Conservation (phyloP, 2,888 invertebrate species). For the Odontothrips loti region DNA sequence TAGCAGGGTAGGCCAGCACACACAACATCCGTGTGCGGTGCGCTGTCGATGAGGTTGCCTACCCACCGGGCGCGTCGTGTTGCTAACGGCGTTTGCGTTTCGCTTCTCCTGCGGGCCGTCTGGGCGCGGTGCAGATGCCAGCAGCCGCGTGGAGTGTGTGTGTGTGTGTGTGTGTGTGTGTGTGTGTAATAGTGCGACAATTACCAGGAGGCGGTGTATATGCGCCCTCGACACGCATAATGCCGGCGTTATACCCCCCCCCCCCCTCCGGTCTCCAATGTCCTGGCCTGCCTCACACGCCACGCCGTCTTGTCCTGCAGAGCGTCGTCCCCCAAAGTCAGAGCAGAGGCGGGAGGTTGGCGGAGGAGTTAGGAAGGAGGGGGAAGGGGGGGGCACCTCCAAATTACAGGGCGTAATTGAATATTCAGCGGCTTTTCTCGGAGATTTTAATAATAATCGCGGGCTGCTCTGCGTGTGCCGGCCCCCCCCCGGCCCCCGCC, state of each 20-base stretch:
- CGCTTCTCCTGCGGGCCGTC: background rate
- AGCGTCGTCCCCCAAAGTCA: background rate
- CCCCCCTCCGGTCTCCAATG: background rate
- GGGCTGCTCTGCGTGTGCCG: background rate
- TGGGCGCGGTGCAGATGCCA: too few relatives aligned
- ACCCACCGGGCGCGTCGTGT: background rate
- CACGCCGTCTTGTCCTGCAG: background rate
- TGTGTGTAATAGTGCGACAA: too few relatives aligned
- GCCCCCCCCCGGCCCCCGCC: background rate
- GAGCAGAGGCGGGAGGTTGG: background rate
- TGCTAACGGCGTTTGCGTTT: background rate
- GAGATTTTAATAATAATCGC: background rate
- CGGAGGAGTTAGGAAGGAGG: background rate
- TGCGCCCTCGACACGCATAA: too few relatives aligned
- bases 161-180: too few relatives aligned
- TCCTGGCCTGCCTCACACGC: background rate
- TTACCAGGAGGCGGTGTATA: too few relatives aligned
- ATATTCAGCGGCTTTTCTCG: constrained; percentile 1
- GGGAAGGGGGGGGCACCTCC: background rate
- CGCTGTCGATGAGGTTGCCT: background rate
- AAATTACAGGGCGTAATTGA: background rate
- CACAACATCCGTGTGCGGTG: too few relatives aligned
- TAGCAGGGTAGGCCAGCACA: too few relatives aligned
- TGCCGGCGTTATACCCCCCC: background rate
- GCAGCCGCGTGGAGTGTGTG: background rate